Conservation (phyloP, 2,797 vertebrate genomes). For the Semotilus atromaculatus region DNA sequence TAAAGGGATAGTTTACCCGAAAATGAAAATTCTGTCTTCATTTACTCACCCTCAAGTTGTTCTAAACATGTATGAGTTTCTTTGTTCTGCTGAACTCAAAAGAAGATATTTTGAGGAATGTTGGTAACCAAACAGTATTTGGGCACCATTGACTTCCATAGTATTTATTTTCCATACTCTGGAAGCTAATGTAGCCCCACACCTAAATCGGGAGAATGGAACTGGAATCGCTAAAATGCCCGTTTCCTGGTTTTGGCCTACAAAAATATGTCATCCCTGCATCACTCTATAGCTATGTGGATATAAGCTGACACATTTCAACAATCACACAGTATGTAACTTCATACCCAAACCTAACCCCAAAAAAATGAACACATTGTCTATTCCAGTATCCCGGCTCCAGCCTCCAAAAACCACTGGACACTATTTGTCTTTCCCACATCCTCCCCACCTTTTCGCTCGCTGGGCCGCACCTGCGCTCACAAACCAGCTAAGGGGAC, state of each 20-base stretch:
- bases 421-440: constrained; percentile 63
- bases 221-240: neutral
- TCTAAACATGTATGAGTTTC: too few relatives aligned
- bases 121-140: too few relatives aligned
- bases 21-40: neutral
- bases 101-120: too few relatives aligned
- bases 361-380: constrained; percentile 54
- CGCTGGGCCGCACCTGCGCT: constrained; percentile 67
- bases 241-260: neutral
- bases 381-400: constrained; percentile 54
- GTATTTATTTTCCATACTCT: too few relatives aligned
- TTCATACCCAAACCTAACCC: constrained; percentile 48
- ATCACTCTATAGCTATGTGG: neutral
- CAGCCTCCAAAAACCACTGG: constrained; percentile 30
- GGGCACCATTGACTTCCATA: too few relatives aligned
- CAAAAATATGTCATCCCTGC: neutral
- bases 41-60: too few relatives aligned
- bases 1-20: too few relatives aligned
- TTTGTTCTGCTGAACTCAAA: too few relatives aligned
- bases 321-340: neutral
- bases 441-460: constrained; percentile 24
- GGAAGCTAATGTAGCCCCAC: too few relatives aligned
- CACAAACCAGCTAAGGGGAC: constrained; percentile 64
- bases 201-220: neutral
- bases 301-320: neutral